Evolutionary conservation across 2,113 vertebrate genomes (phyloP).

Genomic region (Myrmecobius fasciatus): DNA sequence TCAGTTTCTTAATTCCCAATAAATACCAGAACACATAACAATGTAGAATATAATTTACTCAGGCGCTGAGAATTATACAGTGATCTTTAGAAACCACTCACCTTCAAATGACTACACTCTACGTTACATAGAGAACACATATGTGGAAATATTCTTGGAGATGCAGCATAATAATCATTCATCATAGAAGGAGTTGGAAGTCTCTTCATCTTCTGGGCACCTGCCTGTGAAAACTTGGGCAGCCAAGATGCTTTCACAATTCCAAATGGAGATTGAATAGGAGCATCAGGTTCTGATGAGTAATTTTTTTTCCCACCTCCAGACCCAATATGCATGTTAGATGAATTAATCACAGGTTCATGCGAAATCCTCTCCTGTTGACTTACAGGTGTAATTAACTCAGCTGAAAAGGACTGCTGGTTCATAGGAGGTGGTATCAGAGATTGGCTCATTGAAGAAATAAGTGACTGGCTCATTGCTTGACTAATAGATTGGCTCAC

Average conservation of each 20-base stretch:
- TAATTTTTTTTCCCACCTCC: constrained; percentile 75
- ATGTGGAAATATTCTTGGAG: constrained; percentile 95
- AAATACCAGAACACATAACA: constrained; percentile 66
- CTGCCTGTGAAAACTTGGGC: constrained; percentile 81
- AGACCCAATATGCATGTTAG: constrained; percentile 31
- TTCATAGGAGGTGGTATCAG: constrained; percentile 73
- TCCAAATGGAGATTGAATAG: constrained; percentile 86
- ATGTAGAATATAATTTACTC: constrained; percentile 64
- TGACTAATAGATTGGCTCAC: constrained; percentile 77
- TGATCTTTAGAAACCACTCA: constrained; percentile 90
- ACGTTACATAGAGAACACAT: constrained; percentile 97
- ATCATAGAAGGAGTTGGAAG: constrained; percentile 92
- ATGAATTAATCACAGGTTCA: constrained; percentile 59
- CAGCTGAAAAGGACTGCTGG: constrained; percentile 78
- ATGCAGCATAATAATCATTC: constrained; percentile 94
- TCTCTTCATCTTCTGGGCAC: constrained; percentile 83
- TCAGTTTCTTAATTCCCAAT: constrained; percentile 55
- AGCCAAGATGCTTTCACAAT: constrained; percentile 87
- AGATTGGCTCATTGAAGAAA: constrained; percentile 75
- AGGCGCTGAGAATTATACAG: constrained; percentile 71
- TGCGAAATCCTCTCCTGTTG: constrained; percentile 74
- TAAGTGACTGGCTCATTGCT: constrained; percentile 74
- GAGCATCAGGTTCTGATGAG: constrained; percentile 51
- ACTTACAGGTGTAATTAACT: constrained; percentile 75
- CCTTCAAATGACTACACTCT: constrained; percentile 95